These are phyloP conservation scores for Ophraella communa DNA, from an alignment of 2,888 invertebrate genomes.

Conservation along the genomic window DNA sequence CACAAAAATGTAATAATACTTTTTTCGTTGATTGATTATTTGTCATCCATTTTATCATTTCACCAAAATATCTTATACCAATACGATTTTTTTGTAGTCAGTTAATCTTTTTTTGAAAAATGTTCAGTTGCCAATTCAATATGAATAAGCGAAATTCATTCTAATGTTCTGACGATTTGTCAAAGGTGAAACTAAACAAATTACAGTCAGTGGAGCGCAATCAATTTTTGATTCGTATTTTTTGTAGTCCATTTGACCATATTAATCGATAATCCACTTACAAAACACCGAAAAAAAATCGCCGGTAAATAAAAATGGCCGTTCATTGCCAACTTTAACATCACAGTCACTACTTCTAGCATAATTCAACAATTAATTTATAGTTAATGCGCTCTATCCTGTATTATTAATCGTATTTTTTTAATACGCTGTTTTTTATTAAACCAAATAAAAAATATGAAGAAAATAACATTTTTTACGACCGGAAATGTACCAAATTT, in stretches of 20 bases:
- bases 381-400: not conserved
- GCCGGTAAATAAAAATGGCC: not conserved
- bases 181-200: too few species aligned
- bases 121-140: too few species aligned
- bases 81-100: too few species aligned
- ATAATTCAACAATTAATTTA: not conserved
- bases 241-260: not conserved
- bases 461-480: not conserved
- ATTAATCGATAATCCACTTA: not conserved
- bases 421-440: not conserved
- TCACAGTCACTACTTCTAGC: not conserved
- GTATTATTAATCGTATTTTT: not conserved
- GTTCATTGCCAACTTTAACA: not conserved
- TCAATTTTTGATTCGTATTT: not conserved
- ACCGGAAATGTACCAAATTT: too few species aligned
- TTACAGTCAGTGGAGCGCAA: too few species aligned
- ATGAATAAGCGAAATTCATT: too few species aligned
- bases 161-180: too few species aligned
- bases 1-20: too few species aligned
- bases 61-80: too few species aligned
- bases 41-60: too few species aligned
- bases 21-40: too few species aligned
- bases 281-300: not conserved
- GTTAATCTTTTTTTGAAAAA: too few species aligned
- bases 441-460: not conserved